A percentile compares a stretch with the other conserved stretches of the same genome.
These are phyloP conservation scores for Lordiphosa fenestrarum DNA, from an alignment of 2,888 invertebrate genomes.

Conservation along the genomic window DNA sequence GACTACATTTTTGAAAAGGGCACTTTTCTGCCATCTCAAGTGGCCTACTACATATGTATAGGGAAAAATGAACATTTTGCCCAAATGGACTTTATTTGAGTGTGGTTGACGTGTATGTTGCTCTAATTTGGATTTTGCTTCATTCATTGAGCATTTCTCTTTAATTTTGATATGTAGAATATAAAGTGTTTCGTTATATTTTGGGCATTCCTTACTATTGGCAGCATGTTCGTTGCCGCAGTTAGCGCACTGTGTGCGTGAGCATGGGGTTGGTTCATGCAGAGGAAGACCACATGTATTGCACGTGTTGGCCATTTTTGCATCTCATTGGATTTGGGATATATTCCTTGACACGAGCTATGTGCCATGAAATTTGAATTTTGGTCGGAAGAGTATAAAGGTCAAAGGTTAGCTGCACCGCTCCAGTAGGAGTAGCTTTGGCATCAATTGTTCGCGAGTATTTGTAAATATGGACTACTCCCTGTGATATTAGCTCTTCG, in stretches of 20 bases:
- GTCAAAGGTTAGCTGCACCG: constrained; percentile 11
- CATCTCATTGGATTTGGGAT: constrained; percentile 38
- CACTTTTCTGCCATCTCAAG: no score
- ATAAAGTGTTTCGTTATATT: background rate
- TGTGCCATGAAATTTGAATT: constrained; percentile 7
- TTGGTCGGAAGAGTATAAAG: background rate
- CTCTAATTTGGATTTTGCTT: constrained; percentile 1
- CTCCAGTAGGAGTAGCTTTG: constrained; percentile 14
- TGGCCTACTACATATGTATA: no score
- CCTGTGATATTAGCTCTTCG: constrained; percentile 9
- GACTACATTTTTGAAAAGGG: no score
- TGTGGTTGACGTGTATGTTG: constrained; percentile 1
- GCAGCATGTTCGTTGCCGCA: background rate
- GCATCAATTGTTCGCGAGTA: constrained; percentile 8
- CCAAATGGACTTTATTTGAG: constrained; percentile 1
- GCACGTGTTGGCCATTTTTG: constrained; percentile 26
- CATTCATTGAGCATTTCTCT: constrained; percentile 4
- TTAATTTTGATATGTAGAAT: constrained; percentile 1
- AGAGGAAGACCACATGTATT: constrained; percentile 1
- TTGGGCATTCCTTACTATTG: background rate
- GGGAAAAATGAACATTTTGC: no score
- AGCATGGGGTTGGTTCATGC: background rate
- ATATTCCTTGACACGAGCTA: no score
- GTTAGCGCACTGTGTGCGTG: constrained; percentile 4
- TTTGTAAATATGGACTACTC: constrained; percentile 5